Base-by-base conservation (phyloP, 2,113 vertebrate species). In the Myxocyprinus asiaticus region DNA sequence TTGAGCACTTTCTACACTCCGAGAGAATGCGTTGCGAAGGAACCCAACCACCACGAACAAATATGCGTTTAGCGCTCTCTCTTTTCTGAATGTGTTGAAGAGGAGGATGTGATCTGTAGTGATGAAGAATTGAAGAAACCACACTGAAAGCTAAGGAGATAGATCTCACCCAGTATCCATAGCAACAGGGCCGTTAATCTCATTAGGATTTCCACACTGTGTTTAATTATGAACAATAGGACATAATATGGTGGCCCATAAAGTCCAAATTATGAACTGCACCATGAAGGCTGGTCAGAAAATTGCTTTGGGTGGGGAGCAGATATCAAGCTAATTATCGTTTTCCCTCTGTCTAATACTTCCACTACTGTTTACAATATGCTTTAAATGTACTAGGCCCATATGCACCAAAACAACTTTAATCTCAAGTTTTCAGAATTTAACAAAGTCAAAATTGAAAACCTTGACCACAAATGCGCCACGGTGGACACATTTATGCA, bases 161-260 rank as follows among this genome's bases (percentile, higher is more conserved):
- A 65, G n/a, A 80, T 83, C 79, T 80, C 56, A 70, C 79, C 77
- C 70, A 0, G 84, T 90, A 85, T 86, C 89, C 88, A 89, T 88
- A 85, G 86, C 64, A 90, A 90, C 86, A 11, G 62, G 15, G 14
- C 4, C 6, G 8, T 82, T 85, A 82, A 85, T 80, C 70, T 86
- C 48, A 74, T 86, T 81, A 47, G 51, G n/a, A 42, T 77, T 81
- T 80, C 79, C 65, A 80, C 51, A 9, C 69, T 69, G 71, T 55
- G 80, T 82, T 79, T 65, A 71, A 86, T 79, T 79, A 84, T 14
- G 70, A 85, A 83, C 69, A 74, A 59, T 17, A 77, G 78, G 76
- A 82, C 51, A 33, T 22, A 45, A 14, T 65, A 75, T 9, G 10
- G 63, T 48, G 55, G 48, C 78, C 82, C 81, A 75, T 50, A 44